These are phyloP conservation scores for Trigoniulus corallinus DNA, from an alignment of 1,140 invertebrate genomes.

Conservation along the genomic window DNA sequence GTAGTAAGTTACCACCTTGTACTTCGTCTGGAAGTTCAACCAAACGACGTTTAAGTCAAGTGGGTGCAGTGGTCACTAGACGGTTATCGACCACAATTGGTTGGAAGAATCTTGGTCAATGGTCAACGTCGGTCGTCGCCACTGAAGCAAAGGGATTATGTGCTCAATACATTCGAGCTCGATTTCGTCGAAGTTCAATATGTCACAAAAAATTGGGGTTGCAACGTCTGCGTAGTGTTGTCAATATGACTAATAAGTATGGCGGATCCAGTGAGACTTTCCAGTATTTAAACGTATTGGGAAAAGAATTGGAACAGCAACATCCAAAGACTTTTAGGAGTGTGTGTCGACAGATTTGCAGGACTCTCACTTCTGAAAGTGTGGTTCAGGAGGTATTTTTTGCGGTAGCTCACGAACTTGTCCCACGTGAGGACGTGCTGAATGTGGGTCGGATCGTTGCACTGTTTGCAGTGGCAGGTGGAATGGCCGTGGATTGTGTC, in stretches of 20 bases:
- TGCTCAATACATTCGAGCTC: conserved; percentile 43
- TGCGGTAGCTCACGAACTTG: conserved; percentile 39
- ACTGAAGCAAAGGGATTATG: conserved; percentile 38
- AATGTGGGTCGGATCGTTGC: conserved; percentile 51
- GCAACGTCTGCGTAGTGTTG: conserved; percentile 41
- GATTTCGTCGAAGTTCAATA: conserved; percentile 42
- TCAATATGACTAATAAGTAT: conserved; percentile 26
- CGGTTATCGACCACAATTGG: conserved; percentile 52
- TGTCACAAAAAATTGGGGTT: conserved; percentile 50
- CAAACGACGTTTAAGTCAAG: conserved; percentile 44
- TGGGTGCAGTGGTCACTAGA: conserved; percentile 42
- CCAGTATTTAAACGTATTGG: conserved; percentile 34
- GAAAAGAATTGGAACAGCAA: conserved; percentile 44
- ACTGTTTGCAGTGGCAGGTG: conserved; percentile 45
- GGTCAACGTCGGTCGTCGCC: conserved; percentile 17
- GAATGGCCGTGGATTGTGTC: conserved; percentile 49
- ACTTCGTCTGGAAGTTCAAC: not conserved
- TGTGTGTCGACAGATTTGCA: conserved; percentile 36
- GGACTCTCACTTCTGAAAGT: conserved; percentile 27
- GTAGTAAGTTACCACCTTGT: not conserved
- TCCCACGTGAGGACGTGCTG: conserved; percentile 26
- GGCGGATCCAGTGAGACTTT: conserved; percentile 37
- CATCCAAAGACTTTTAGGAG: conserved; percentile 42
- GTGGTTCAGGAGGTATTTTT: conserved; percentile 34
- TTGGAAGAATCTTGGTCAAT: conserved; percentile 32